These are phyloP conservation scores for Cepaea nemoralis DNA, from an alignment of 1,140 invertebrate genomes.

Conservation along the genomic window DNA sequence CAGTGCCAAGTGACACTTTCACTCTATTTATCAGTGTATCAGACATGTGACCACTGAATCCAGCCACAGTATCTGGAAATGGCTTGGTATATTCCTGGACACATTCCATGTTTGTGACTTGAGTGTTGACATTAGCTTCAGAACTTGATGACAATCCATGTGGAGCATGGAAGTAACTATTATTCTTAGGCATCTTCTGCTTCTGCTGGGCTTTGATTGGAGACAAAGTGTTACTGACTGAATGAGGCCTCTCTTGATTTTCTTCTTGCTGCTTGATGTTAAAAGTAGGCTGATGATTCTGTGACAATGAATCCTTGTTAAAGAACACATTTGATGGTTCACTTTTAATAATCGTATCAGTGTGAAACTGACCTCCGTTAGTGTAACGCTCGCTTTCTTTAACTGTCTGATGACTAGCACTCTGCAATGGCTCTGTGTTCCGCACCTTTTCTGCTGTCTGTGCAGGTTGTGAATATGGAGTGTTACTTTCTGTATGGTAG, in stretches of 20 bases:
- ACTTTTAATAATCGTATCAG: not conserved
- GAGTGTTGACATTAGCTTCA: not conserved
- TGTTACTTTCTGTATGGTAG: too few relatives aligned
- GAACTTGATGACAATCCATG: not conserved
- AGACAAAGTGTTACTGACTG: not conserved
- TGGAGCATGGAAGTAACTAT: not conserved
- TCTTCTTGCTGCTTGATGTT: not conserved
- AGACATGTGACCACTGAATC: not conserved
- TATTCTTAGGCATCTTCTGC: not conserved
- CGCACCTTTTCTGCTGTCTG: too few relatives aligned
- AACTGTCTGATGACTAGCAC: too few relatives aligned
- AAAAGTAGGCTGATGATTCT: not conserved
- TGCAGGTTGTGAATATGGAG: too few relatives aligned
- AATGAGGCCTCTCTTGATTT: not conserved
- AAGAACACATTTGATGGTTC: not conserved
- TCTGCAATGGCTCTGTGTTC: too few relatives aligned
- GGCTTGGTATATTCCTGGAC: too few relatives aligned
- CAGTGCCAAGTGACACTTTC: not conserved
- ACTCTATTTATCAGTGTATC: not conserved
- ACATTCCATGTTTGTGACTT: not conserved
- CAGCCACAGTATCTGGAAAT: not conserved
- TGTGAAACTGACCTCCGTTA: not conserved
- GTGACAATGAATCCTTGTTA: not conserved
- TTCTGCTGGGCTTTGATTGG: not conserved
- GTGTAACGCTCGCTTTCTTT: too few relatives aligned